Percentiles rank a stretch among this genome's conserved stretches.
These are phyloP conservation scores for Hydrotaea diabolus DNA, from an alignment of 2,888 invertebrate genomes.

Conservation along the genomic window DNA sequence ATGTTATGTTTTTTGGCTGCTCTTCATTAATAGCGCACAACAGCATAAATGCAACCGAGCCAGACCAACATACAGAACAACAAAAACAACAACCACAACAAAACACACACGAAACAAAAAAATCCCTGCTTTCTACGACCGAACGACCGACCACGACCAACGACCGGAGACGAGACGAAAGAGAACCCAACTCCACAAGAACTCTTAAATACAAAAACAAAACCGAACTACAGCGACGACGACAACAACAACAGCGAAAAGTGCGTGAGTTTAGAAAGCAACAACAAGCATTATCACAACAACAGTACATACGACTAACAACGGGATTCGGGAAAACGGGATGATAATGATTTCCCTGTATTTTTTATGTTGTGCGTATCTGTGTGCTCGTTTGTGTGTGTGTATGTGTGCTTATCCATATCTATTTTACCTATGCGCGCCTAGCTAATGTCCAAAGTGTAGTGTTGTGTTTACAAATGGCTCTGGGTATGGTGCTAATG, in stretches of 20 bases:
- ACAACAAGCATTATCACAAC: slow-evolving; percentile 36
- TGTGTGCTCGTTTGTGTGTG: slow-evolving; percentile 16
- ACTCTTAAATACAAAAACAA: not conserved
- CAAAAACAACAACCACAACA: slow-evolving; percentile 38
- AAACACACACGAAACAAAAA: slow-evolving; percentile 54
- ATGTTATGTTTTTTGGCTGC: slow-evolving; percentile 58
- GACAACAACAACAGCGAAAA: slow-evolving; percentile 41
- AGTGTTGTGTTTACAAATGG: not conserved
- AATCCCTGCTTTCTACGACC: slow-evolving; percentile 65
- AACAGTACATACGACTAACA: slow-evolving; percentile 20
- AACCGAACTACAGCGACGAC: not conserved
- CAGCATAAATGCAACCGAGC: slow-evolving; percentile 59
- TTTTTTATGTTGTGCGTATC: slow-evolving; percentile 52
- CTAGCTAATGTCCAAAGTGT: slow-evolving; percentile 7
- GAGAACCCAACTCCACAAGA: slow-evolving; percentile 35
- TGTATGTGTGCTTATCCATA: slow-evolving; percentile 28
- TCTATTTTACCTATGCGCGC: slow-evolving; percentile 43
- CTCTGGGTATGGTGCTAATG: slow-evolving; percentile 60
- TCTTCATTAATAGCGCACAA: slow-evolving; percentile 64
- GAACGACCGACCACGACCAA: slow-evolving; percentile 49
- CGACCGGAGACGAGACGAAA: slow-evolving; percentile 27
- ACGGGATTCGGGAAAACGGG: slow-evolving; percentile 57
- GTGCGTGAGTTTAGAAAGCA: slow-evolving; percentile 66
- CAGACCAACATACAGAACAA: slow-evolving; percentile 34
- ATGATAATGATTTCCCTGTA: slow-evolving; percentile 72